Evolutionary conservation across 2,888 invertebrate species (phyloP).

Genomic region (Rotaria sp.): DNA sequence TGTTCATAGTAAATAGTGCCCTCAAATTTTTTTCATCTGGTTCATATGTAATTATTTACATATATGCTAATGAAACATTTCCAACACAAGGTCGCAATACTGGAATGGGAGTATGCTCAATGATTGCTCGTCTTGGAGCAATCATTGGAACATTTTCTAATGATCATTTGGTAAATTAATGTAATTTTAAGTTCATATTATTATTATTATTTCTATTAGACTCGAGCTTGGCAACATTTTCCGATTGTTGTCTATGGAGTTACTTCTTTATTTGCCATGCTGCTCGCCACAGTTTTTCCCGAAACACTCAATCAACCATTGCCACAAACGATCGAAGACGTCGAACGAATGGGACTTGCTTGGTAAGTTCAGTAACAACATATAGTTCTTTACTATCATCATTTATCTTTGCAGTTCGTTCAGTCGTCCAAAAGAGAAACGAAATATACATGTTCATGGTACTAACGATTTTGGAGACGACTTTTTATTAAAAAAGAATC

Average conservation of each 20-base stretch:
- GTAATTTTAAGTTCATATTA: neutral
- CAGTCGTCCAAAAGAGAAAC: neutral
- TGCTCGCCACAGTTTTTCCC: neutral
- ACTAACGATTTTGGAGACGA: neutral
- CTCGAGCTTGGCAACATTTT: neutral
- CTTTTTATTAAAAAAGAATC: neutral
- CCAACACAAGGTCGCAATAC: conserved; percentile 35
- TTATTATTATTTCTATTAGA: neutral
- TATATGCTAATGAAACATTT: conserved; percentile 38
- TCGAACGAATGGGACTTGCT: neutral
- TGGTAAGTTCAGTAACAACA: neutral
- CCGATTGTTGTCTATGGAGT: neutral
- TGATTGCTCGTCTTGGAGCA: conserved; percentile 35
- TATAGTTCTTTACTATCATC: neutral
- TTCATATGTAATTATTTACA: conserved; percentile 33
- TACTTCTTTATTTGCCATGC: neutral
- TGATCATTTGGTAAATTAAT: neutral
- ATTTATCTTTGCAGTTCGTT: neutral
- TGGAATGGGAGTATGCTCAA: conserved; percentile 37
- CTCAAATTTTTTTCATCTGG: conserved; percentile 36
- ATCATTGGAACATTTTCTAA: conserved; percentile 23
- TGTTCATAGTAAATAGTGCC: neutral
- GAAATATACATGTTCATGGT: neutral
- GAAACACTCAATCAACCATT: neutral
- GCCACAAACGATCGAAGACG: neutral